These are phyloP conservation scores for Dendrocincla tyrannina DNA, from an alignment of 2,797 vertebrate species.

Conservation along the genomic window DNA sequence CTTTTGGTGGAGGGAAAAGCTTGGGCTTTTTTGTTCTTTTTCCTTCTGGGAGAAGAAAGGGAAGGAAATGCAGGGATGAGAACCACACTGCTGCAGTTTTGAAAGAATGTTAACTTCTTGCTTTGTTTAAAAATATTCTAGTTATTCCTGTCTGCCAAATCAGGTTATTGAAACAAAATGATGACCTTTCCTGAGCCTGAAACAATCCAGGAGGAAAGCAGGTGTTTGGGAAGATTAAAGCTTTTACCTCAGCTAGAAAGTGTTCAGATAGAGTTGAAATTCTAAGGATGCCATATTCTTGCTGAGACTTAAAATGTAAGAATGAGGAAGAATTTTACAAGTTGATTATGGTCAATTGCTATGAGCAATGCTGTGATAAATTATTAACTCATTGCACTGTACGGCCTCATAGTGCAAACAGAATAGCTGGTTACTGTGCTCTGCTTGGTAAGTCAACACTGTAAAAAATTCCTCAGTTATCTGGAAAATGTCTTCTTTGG, in stretches of 20 bases:
- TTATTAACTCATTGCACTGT: constrained; percentile 64
- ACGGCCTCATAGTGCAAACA: constrained; percentile 48
- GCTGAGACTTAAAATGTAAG: not conserved
- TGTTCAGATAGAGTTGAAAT: not conserved
- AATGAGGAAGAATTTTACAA: constrained; percentile 27
- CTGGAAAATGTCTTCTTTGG: constrained; percentile 51
- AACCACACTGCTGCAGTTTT: not conserved
- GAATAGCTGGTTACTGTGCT: constrained; percentile 55
- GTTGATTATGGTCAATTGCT: constrained; percentile 43
- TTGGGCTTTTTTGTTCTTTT: not conserved
- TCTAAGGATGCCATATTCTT: not conserved
- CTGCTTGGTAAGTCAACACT: constrained; percentile 58
- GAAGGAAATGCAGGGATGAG: not conserved
- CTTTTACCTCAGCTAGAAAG: not conserved
- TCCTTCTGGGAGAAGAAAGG: not conserved
- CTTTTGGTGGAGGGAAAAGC: not conserved
- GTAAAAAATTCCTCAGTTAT: constrained; percentile 62
- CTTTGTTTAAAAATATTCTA: constrained; percentile 24
- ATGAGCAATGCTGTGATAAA: constrained; percentile 48
- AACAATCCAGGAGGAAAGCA: constrained; percentile 5
- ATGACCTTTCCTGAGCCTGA: constrained; percentile 15
- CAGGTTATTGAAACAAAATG: constrained; percentile 15
- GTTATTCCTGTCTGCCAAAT: not conserved
- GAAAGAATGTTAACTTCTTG: constrained; percentile 11
- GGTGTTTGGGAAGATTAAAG: constrained; percentile 1